Percentiles rank a stretch among this genome's conserved stretches.
These are phyloP conservation scores for Psammodynastes pulverulentus DNA, from an alignment of 2,113 vertebrate species.

Conservation along the genomic window DNA sequence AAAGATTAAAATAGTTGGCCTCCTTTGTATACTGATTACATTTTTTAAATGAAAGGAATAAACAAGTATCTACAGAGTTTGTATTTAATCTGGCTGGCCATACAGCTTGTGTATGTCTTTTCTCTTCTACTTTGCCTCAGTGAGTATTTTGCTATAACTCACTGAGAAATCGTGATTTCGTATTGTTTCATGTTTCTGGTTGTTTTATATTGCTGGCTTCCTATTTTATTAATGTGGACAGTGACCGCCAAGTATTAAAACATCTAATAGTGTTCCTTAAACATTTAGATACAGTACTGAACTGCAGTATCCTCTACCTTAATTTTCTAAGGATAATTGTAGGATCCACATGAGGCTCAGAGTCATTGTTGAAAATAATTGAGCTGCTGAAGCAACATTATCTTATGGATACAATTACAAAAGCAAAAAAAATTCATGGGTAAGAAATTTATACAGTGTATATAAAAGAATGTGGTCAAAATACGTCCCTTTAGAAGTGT, in stretches of 20 bases:
- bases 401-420: background rate
- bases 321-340: background rate
- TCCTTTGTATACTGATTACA: slow-evolving; percentile 71
- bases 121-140: background rate
- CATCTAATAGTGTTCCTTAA: background rate
- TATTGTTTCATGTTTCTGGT: background rate
- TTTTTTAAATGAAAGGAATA: slow-evolving; percentile 63
- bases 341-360: background rate
- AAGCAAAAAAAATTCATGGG: background rate
- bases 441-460: background rate
- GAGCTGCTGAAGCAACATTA: background rate
- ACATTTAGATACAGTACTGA: background rate
- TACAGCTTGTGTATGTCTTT: background rate
- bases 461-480: background rate
- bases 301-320: background rate
- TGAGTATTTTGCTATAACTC: background rate
- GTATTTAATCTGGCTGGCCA: slow-evolving; percentile 16
- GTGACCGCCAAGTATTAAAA: background rate
- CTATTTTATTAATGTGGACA: background rate
- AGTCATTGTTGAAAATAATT: background rate
- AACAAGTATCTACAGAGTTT: slow-evolving; percentile 57
- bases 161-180: background rate
- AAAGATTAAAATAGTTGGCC: slow-evolving; percentile 73
- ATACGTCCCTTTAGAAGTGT: background rate
- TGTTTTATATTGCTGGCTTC: background rate